A percentile compares a stretch with the other conserved stretches of the same genome.
These are phyloP conservation scores for Argyresthia albistria DNA, from an alignment of 2,888 invertebrate genomes.

Conservation along the genomic window DNA sequence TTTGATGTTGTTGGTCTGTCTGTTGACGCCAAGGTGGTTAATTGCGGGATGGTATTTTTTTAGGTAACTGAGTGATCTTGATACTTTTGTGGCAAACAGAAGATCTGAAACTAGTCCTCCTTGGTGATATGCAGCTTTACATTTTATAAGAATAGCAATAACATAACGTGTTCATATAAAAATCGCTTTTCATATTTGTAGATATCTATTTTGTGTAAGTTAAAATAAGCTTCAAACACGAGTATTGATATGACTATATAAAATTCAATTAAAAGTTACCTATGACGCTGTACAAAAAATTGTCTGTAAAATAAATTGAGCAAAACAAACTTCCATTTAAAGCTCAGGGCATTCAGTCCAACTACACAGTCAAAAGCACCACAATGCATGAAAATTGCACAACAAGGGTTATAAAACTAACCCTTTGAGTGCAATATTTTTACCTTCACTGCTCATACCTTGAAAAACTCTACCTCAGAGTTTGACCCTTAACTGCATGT, in stretches of 20 bases:
- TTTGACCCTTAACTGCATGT: slow-evolving; percentile 11
- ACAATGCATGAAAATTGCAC: slow-evolving; percentile 63
- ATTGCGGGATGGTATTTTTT: slow-evolving; percentile 39
- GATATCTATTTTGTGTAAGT: no score
- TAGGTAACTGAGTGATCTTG: slow-evolving; percentile 18
- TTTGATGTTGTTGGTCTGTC: not conserved
- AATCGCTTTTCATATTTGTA: no score
- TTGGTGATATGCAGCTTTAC: no score
- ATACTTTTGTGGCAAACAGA: slow-evolving; percentile 15
- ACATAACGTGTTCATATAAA: no score
- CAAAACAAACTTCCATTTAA: no score
- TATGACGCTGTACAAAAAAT: no score
- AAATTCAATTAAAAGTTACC: no score
- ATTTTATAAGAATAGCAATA: no score
- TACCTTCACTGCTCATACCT: slow-evolving; percentile 30
- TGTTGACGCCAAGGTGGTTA: slow-evolving; percentile 23
- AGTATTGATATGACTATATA: no score
- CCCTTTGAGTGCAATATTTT: slow-evolving; percentile 66
- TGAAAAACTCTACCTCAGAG: slow-evolving; percentile 9
- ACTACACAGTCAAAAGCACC: slow-evolving; percentile 18
- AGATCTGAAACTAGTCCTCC: no score
- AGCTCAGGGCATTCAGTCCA: not conserved
- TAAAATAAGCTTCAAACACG: no score
- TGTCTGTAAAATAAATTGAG: no score
- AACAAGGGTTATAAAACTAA: slow-evolving; percentile 63